Base-by-base conservation (phyloP, 2,888 invertebrate species). In the Callinectes sapidus region DNA sequence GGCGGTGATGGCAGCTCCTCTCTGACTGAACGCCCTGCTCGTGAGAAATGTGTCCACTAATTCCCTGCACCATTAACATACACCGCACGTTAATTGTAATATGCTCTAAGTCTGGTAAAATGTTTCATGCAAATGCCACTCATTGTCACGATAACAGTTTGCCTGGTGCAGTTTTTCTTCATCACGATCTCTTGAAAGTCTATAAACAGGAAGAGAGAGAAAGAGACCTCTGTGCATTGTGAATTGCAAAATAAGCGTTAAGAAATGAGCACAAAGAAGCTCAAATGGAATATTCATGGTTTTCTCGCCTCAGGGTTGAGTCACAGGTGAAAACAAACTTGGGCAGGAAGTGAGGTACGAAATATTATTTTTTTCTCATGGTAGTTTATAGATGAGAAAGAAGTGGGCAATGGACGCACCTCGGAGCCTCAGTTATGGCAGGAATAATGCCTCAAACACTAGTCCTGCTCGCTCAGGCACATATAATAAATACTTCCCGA, bases 401-500 rank as follows among this genome's bases (percentile, higher is more conserved):
- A n/a, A 14, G 35, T 6, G 16, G 35, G 14, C 81, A 81, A 16
- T 81, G 81, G 35, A 81, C 81, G 81, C 18, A 0, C 32, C 18
- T 10, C 35, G 81, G 81, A 81, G 14, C n/a, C 81, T 32, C 81
- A 35, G 81, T 81, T 81, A 81, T 81, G 35, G 35, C 16, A 32
- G 81, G 81, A 81, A 35, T 35, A 81, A 81, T 81, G 81, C 35
- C 81, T 32, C 81, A 14, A 81, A 81, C 81, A 81, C 35, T 81
- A 16, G 35, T 81, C 81, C 81, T 81, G 81, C 81, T 32, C 35
- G 35, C 81, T 35, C 35, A 81, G 81, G 81, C 81, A 81, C 81
- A 81, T 81, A 35, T 81, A 81, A 81, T 81, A 81, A 81, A 81
- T 81, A 81, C 81, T 81, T 81, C 35, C 81, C 35, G 81, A 81